These are phyloP conservation scores for roundworm (Caenorhabditis elegans) DNA, from an alignment of 1,140 invertebrate genomes.

Conservation along the genomic window DNA sequence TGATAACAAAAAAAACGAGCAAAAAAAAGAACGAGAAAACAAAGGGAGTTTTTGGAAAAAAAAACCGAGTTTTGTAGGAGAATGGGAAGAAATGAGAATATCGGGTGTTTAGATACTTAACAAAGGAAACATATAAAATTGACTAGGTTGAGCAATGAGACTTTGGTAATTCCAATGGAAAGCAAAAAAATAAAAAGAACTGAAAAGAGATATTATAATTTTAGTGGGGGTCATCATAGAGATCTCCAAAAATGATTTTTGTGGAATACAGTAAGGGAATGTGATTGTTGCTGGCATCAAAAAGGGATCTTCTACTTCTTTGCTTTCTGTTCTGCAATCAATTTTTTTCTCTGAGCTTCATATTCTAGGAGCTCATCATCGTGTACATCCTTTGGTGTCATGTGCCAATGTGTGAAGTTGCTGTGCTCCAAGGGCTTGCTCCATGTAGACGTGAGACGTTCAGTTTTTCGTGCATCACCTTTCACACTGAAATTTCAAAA, in stretches of 20 bases:
- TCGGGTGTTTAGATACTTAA: not conserved
- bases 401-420: slow-evolving; percentile 51
- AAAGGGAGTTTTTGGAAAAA: not conserved
- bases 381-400: not conserved
- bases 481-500: slow-evolving; percentile 19
- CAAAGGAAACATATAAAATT: not conserved
- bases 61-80: not conserved
- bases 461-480: not conserved
- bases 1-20: not conserved
- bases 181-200: not conserved
- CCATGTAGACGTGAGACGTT: slow-evolving; percentile 10
- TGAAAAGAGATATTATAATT: not conserved
- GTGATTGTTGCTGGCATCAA: not conserved
- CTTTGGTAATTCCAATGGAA: not conserved
- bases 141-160: slow-evolving; percentile 15
- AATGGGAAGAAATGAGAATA: not conserved
- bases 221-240: not conserved
- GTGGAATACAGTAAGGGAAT: not conserved
- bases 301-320: slow-evolving; percentile 3
- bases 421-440: slow-evolving; percentile 42
- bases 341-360: slow-evolving; percentile 1
- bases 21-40: too few relatives aligned
- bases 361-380: slow-evolving; percentile 26
- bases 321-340: not conserved
- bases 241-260: not conserved